Evolutionary conservation across 1,140 invertebrate species (phyloP), one percentile per base, ranked within the genome.

Genomic region (Papilio glaucus): DNA sequence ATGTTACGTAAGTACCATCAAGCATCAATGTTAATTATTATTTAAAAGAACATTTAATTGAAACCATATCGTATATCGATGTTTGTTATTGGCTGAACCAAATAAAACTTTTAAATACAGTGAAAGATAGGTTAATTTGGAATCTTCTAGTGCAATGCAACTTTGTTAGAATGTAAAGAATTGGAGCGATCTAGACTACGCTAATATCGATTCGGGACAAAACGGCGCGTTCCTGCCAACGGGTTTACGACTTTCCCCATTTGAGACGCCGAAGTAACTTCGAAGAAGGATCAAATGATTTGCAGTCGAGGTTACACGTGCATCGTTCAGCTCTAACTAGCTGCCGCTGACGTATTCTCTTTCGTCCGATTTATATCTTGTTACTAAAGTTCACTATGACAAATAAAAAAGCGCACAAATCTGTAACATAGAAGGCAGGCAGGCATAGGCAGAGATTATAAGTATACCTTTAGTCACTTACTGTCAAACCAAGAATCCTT

Each of bases 161-260:
- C 41, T 26, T 68, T 68, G 65, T 68, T 42, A 8, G 13, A 39
- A 3, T 24, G 63, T 21, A 41, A 67, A 38, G 38, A 67, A 38
- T 3, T 26, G 24, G 39, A 61, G 8, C 21, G 57, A 24, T 53
- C n/a, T 21, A 15, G n/a, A 24, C 49, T 53, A 6, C 9, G 13
- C 18, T 68, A 68, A 68, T 68, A 68, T 68, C 39, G 38, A 68
- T 45, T 42, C 63, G 39, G 39, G 38, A 67, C 63, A 67, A 41
- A 67, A 39, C 39, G 39, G 37, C 24, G 63, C 37, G n/a, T n/a
- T 26, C 21, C 37, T 29, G 39, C 26, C 57, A 7, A 26, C 15
- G 15, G 39, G n/a, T 67, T 67, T 67, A 67, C 63, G 63, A 41
- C 63, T 67, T n/a, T 26, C 24, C 39, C 39, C 39, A 45, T 67